These are phyloP conservation scores for Leptoteleia sp. DNA, from an alignment of 1,140 invertebrate species.

Conservation along the genomic window DNA sequence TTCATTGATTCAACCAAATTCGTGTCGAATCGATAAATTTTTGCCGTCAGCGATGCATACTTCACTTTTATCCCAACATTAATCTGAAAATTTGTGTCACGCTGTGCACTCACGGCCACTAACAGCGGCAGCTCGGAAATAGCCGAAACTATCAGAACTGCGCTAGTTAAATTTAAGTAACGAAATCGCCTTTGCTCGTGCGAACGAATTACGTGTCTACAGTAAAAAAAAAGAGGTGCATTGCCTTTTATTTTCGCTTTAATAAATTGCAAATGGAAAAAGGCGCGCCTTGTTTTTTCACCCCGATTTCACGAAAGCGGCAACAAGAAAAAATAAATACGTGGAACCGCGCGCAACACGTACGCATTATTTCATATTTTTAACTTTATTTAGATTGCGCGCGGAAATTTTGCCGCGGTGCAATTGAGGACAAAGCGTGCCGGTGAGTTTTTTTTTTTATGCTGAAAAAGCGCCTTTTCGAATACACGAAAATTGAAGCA, in stretches of 20 bases:
- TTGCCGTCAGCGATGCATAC: background rate
- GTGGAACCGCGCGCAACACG: conserved; percentile 20
- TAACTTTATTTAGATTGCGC: conserved; percentile 45
- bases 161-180: conserved; percentile 26
- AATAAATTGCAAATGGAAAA: conserved; percentile 33
- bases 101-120: conserved; percentile 2
- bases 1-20: conserved; percentile 13
- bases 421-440: conserved; percentile 36
- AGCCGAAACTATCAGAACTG: conserved; percentile 4
- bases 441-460: conserved; percentile 21
- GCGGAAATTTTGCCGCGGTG: conserved; percentile 17
- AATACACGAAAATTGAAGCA: conserved; percentile 28
- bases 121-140: conserved; percentile 7
- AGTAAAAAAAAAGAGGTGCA: conserved; percentile 6
- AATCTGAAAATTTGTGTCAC: conserved; percentile 11
- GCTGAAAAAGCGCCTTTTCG: conserved; percentile 34
- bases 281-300: conserved; percentile 18
- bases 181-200: conserved; percentile 16
- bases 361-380: conserved; percentile 45
- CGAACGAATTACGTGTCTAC: conserved; percentile 1
- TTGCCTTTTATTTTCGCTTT: conserved; percentile 29
- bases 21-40: conserved; percentile 8
- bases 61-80: conserved; percentile 20
- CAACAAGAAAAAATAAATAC: conserved; percentile 21
- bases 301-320: background rate